Evolutionary conservation across 2,113 vertebrate genomes (phyloP).

Genomic region (Pedionomus torquatus): DNA sequence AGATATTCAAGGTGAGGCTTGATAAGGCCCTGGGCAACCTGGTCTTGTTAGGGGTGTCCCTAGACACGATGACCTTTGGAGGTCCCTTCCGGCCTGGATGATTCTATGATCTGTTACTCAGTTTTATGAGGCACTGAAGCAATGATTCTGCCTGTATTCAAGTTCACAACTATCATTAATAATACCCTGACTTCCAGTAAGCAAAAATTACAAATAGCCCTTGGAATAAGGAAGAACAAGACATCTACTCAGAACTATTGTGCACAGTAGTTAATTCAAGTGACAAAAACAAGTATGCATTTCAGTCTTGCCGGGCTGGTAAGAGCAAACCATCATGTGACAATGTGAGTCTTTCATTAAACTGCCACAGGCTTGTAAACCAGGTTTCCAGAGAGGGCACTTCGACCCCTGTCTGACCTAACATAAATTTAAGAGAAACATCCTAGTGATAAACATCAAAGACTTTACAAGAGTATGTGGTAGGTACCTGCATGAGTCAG

Average conservation of each 20-base stretch:
- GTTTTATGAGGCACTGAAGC: not conserved
- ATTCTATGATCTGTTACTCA: too few species aligned
- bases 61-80: too few species aligned
- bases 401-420: not conserved
- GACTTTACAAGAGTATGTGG: not conserved
- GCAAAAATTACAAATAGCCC: not conserved
- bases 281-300: not conserved
- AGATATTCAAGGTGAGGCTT: too few species aligned
- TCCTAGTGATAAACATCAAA: conserved; percentile 31
- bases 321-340: not conserved
- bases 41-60: too few species aligned
- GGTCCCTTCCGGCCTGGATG: too few species aligned
- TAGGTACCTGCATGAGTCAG: not conserved
- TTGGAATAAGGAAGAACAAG: not conserved
- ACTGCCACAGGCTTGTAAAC: not conserved
- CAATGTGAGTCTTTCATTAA: not conserved
- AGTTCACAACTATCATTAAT: not conserved
- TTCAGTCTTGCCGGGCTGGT: not conserved
- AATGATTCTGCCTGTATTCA: not conserved
- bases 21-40: too few species aligned
- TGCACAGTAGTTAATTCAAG: not conserved
- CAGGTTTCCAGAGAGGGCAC: not conserved
- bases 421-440: conserved; percentile 13
- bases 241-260: not conserved
- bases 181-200: not conserved